Evolutionary conservation across 2,113 vertebrate species (phyloP), one percentile per base, ranked within the genome.

Genomic region (Rhegmatorhina hoffmannsi): DNA sequence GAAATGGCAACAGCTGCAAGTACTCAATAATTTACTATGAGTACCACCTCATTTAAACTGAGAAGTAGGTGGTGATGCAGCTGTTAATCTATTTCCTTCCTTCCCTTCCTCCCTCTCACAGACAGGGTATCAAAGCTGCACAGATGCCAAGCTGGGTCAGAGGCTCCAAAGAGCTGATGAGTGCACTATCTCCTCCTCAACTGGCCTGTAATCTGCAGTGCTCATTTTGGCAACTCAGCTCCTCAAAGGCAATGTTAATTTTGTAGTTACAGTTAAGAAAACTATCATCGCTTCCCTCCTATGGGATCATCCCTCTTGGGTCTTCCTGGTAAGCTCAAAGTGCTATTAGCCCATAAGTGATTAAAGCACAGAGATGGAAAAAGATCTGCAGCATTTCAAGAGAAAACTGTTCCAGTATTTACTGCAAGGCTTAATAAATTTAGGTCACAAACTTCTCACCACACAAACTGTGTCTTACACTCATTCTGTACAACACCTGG

Each of bases 1-100:
- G 25, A 84, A 91, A 91, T 40, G 24, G 63, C 82, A 93, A 40
- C 92, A 95, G 90, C 92, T 95, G 88, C 75, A 95, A 80, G 50
- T 86, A 88, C 86, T 90, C 68, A 77, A 21, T 66, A 33, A 93
- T 60, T 84, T 84, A 52, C 85, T 63, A 63, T 9, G 59, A 88
- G 72, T 60, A 77, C 50, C 47, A 85, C 23, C 9, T 86, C 80
- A 83, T 85, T 80, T 94, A 87, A 86, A 88, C 33, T 55, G 85
- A 90, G 90, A 88, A 95, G 83, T 53, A 76, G 47, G 63, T 70
- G 72, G 56, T 33, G 59, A n/a, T 88, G 76, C 90, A 94, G 92
- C 92, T 92, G 90, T 77, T 83, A 88, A 94, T 74, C 29, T 33
- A 43, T 13, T 72, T 44, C 78, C 87, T 92, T 53, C n/a, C 46